Base-by-base conservation (phyloP, 2,888 invertebrate species). In the Hedya salicella region DNA sequence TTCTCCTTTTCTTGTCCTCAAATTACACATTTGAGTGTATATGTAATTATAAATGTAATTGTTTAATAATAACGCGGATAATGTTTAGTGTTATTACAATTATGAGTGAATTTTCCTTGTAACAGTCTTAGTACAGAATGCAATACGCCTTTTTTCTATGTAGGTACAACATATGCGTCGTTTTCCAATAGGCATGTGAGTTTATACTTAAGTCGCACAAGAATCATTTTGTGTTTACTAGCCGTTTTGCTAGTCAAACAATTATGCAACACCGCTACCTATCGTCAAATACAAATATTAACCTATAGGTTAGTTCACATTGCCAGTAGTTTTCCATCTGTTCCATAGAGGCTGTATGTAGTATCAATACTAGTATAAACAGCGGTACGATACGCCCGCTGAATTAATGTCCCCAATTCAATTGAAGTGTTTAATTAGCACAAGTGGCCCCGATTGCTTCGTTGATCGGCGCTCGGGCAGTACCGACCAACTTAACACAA, bases 381-480 rank as follows among this genome's bases (percentile, higher is more conserved):
- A 89, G 77, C 75, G 74, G 77, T 76, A 76, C 83, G 79, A 83
- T 83, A 83, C 81, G 72, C 75, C 77, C 71, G 83, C 83, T 86
- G 87, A 90, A 90, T 89, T 87, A 91, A 89, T 88, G 91, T 88
- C 87, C 90, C 90, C 91, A 91, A 92, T 91, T 88, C 91, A 91
- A 91, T 92, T 91, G 88, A 89, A 89, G 86, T 88, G 91, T 91
- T 91, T 91, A 89, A 91, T 92, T 91, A 91, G 90, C 86, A 87
- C 91, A 92, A 92, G 92, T 92, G 92, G 92, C 86, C 87, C 84
- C 90, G 91, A 92, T 92, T 91, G 91, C 89, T 89, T 88, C 87
- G 90, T 89, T 89, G 84, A 83, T 87, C 83, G 85, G n/a, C n/a
- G n/a, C n/a, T n/a, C 78, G 82, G 76, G 77, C 78, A 78, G 72